phyloP scores from a whole-genome alignment of 2,113 vertebrate genomes.

The Dasyprocta punctata region DNA sequence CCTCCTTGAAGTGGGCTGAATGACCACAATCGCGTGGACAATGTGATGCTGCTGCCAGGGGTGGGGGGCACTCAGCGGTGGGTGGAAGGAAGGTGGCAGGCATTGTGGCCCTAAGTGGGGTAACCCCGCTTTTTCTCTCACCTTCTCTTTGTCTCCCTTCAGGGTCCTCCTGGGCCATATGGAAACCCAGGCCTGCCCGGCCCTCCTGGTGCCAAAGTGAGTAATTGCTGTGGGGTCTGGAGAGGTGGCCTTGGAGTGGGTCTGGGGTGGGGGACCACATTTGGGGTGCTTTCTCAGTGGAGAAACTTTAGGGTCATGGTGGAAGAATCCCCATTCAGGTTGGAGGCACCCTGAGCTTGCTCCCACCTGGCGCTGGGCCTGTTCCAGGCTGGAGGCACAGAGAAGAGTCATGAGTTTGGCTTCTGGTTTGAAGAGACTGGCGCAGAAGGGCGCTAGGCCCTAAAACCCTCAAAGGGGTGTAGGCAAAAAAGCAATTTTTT shows the following conservation, averaged over 20 bases:
- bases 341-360: not conserved
- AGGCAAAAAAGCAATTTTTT: not conserved
- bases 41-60: not conserved
- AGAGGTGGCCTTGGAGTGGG: not conserved
- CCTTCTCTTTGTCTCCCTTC: slow-evolving; percentile 67
- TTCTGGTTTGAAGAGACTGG: not conserved
- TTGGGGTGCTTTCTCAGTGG: not conserved
- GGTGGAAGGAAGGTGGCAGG: not conserved
- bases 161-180: slow-evolving; percentile 95
- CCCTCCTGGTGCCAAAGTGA: slow-evolving; percentile 92
- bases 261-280: not conserved
- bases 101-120: too few species aligned
- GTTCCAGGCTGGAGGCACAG: not conserved
- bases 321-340: not conserved
- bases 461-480: not conserved
- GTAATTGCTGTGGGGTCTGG: slow-evolving; percentile 46
- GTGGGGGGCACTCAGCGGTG: fast-evolving
- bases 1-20: fast-evolving
- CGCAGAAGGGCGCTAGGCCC: not conserved
- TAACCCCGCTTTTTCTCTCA: not conserved
- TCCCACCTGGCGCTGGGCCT: not conserved
- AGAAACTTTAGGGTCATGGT: not conserved
- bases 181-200: slow-evolving; percentile 95
- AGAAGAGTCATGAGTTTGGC: not conserved
- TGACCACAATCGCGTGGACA: fast-evolving